Base-by-base conservation (phyloP, 2,797 vertebrate species). In the Varecia variegata region DNA sequence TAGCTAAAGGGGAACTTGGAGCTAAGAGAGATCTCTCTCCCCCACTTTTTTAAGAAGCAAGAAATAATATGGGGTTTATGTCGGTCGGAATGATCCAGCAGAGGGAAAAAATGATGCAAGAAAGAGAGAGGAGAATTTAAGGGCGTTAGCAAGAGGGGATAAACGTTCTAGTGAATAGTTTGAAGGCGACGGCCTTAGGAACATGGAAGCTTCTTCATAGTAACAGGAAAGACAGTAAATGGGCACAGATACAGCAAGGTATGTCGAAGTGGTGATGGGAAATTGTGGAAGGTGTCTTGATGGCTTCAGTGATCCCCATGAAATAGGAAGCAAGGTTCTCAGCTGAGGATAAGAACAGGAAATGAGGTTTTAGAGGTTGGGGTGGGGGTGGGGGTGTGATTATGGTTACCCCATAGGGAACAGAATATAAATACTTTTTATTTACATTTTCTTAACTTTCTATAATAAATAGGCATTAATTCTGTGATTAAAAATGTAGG, bases 401-500 rank as follows among this genome's bases (percentile, higher is more conserved):
- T 56, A 81, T 17, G 47, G 70, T 20, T 38, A 65, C 40, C 27
- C 47, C 68, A 32, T 18, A n/a, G 30, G 62, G 7, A 65, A 90
- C 5, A 84, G 45, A 62, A 71, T 15, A 30, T 14, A 76, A 90
- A 50, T 1, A 9, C 7, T 88, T 73, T 60, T 67, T n/a, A 3
- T 54, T 85, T 50, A 23, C n/a, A 47, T 52, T 84, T 81, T 85
- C 38, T 38, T 62, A 81, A 76, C 38, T 65, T 93, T 86, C 45
- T 47, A 73, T 20, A 40, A 74, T 21, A 62, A 85, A 70, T 1
- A 62, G 65, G 40, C 38, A 91, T 71, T 83, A 71, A 30, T 79
- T 86, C 56, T 71, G 6, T 79, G 32, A 90, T 40, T 92, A 86
- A 93, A 77, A 76, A n/a, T n/a, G n/a, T n/a, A n/a, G n/a, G n/a